Base-by-base conservation (phyloP, 2,113 vertebrate species). In the Percina caprodes region DNA sequence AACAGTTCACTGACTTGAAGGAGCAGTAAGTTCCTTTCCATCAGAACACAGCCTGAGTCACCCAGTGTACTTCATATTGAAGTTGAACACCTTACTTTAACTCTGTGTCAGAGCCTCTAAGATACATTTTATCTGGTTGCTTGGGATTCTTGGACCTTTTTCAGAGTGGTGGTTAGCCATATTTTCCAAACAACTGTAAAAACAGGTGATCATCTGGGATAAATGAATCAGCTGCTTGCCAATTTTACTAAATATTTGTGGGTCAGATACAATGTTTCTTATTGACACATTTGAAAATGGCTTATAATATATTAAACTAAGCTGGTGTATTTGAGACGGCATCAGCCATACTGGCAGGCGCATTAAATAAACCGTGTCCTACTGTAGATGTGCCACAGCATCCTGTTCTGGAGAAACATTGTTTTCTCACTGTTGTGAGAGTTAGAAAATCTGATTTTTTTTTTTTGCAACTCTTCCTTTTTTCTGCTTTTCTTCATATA, bases 1-100 rank as follows among this genome's bases (percentile, higher is more conserved):
- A 99, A 86, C 98, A 99, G 90, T 99, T 99, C 94, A 99, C 97
- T n/a, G 98, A 99, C 86, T 92, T 99, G 77, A 99, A 99, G 94
- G 98, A 99, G 95, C 98, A 99, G 98, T 99, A 95, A 96, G 98
- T 91, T 58, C 23, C n/a, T 8, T 3, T 39, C 13, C 16, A 24
- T 49, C 18, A 6, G 2, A 18, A 58, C 16, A 11, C 2, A 46
- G 16, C 10, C 45, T 18, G 45, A 16, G 3, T 26, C 9, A n/a
- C 30, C 30, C 23, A 23, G 6, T 24, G 33, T 9, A 13, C 65
- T 39, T 26, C 35, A 55, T n/a, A 2, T 24, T 21, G 45, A 23
- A 55, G 51, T 19, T 42, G 33, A 49, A 26, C 39, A 30, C 19
- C 33, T 18, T 2, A 18, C 11, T 12, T 12, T 16, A 46, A 3